These are phyloP conservation scores for Sarcophaga caerulescens DNA, from an alignment of 2,888 invertebrate genomes.

Conservation along the genomic window DNA sequence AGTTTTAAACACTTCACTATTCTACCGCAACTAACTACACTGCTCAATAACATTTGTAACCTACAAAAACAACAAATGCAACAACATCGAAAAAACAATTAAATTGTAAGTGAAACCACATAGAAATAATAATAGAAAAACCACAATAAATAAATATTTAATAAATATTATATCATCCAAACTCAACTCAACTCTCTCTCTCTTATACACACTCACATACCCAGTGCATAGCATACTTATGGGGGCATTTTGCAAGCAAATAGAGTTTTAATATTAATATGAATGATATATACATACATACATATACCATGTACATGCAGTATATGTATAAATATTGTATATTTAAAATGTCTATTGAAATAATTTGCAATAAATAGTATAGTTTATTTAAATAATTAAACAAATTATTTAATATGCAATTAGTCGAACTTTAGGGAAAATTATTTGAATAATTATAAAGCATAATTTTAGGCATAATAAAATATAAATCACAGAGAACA, in stretches of 20 bases:
- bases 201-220: neutral
- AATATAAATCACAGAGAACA: no score
- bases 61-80: neutral
- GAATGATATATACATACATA: no score
- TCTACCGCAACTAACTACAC: constrained; percentile 53
- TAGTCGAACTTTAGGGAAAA: no score
- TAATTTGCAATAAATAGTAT: no score
- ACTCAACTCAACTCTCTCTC: neutral
- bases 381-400: no score
- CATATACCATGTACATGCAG: no score
- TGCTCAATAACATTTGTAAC: constrained; percentile 44
- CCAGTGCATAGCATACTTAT: neutral
- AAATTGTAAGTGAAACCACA: constrained; percentile 67
- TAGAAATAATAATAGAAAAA: constrained; percentile 62
- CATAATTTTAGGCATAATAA: no score
- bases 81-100: constrained; percentile 53
- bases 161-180: constrained; percentile 55
- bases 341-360: no score
- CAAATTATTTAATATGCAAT: no score
- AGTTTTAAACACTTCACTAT: constrained; percentile 56
- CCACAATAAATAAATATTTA: constrained; percentile 66
- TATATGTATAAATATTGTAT: no score
- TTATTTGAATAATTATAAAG: no score
- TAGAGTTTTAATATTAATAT: constrained; percentile 2
- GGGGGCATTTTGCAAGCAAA: neutral